A percentile compares a stretch with the other conserved stretches of the same genome.
These are phyloP conservation scores for Cyrtodaria siliqua DNA, from an alignment of 2,888 invertebrate species.

Conservation along the genomic window DNA sequence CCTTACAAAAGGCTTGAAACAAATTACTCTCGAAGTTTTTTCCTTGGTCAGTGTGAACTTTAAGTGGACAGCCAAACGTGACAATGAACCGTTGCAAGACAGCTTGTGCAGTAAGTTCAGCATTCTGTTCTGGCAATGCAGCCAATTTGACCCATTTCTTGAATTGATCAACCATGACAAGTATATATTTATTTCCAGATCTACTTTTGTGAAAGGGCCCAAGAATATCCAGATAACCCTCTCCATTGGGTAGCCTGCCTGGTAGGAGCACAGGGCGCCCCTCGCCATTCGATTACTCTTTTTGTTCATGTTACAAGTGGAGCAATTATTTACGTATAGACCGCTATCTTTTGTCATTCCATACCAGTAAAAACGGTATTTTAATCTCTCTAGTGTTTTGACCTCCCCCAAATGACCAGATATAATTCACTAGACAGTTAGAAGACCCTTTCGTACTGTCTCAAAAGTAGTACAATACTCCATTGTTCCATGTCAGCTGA, in stretches of 20 bases:
- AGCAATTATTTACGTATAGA: conserved; percentile 1
- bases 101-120: conserved; percentile 22
- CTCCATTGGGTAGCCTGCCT: neutral
- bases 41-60: conserved; percentile 52
- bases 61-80: conserved; percentile 52
- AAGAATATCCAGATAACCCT: neutral
- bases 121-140: conserved; percentile 28
- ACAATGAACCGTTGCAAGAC: conserved; percentile 19
- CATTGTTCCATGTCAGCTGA: no score
- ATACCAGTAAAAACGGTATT: conserved; percentile 11
- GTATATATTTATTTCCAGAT: conserved; percentile 27
- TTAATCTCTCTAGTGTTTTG: conserved; percentile 3
- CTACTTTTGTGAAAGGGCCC: neutral
- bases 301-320: conserved; percentile 3
- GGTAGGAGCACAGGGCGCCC: neutral
- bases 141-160: conserved; percentile 43
- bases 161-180: conserved; percentile 41
- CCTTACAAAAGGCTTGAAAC: conserved; percentile 21
- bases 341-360: neutral
- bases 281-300: neutral
- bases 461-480: neutral
- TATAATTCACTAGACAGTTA: no score
- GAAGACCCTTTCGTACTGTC: neutral
- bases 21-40: conserved; percentile 32
- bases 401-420: conserved; percentile 11